Evolutionary conservation across 2,888 invertebrate species (phyloP).

Genomic region (Timema cristinae): DNA sequence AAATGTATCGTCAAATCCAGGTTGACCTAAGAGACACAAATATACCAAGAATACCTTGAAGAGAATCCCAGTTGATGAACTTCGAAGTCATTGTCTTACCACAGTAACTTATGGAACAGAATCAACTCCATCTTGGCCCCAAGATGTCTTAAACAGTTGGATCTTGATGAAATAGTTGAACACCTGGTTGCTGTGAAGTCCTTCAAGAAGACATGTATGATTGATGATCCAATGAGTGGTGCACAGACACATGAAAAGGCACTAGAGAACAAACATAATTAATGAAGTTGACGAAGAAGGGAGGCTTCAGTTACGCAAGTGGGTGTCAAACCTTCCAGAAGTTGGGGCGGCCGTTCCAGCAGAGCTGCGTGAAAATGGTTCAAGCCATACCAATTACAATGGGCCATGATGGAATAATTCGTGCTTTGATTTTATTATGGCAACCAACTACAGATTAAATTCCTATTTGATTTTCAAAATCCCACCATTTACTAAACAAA

Average conservation of each 20-base stretch:
- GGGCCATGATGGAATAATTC: too few species aligned
- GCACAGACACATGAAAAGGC: background rate
- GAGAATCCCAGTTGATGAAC: background rate
- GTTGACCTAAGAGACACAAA: background rate
- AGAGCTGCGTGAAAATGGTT: background rate
- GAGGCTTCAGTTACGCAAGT: background rate
- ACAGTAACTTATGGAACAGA: constrained; percentile 17
- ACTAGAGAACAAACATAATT: background rate
- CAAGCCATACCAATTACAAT: background rate
- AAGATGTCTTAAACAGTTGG: background rate
- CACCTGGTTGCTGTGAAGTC: background rate
- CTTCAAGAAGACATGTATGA: background rate
- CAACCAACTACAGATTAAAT: too few species aligned
- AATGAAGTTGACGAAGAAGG: background rate
- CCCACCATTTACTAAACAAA: too few species aligned
- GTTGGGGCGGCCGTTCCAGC: background rate
- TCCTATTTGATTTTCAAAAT: too few species aligned
- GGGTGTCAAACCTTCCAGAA: background rate
- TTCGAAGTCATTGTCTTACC: background rate
- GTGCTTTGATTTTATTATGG: too few species aligned
- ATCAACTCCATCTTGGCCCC: background rate
- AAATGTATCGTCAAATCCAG: constrained; percentile 13
- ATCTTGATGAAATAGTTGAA: background rate
- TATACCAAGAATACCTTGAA: background rate
- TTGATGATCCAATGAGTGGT: background rate